Percentiles rank a stretch among this genome's conserved stretches.
phyloP scores from a whole-genome alignment of 2,888 invertebrate genomes.

The Octonoba sinensis region DNA sequence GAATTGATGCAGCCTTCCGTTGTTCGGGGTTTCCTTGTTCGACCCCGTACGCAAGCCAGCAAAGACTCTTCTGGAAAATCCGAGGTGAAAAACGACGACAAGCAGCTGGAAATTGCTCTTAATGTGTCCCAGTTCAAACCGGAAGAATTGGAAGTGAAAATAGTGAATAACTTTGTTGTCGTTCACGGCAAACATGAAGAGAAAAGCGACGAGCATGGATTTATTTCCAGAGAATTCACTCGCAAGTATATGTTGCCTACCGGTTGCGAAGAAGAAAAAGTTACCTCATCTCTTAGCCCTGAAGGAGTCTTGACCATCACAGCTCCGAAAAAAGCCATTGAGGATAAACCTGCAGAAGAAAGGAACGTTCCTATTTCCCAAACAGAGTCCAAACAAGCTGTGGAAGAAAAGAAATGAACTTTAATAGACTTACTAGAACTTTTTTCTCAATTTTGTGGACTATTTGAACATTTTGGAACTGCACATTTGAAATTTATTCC shows the following conservation, averaged over 20 bases:
- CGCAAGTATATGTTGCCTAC: slow-evolving; percentile 60
- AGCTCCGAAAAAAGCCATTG: slow-evolving; percentile 36
- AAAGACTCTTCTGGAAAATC: background rate
- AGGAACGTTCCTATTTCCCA: slow-evolving; percentile 4
- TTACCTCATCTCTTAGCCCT: slow-evolving; percentile 42
- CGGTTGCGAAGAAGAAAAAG: slow-evolving; percentile 37
- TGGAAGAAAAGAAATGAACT: too few species aligned
- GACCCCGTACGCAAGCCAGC: slow-evolving; percentile 4
- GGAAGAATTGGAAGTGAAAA: slow-evolving; percentile 53
- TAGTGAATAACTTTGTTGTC: slow-evolving; percentile 43
- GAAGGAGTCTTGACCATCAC: slow-evolving; percentile 44
- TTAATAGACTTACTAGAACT: too few species aligned
- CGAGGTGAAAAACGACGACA: slow-evolving; percentile 26
- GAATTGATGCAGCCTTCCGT: slow-evolving; percentile 19
- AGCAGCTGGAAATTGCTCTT: slow-evolving; percentile 26
- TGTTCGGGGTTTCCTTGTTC: background rate
- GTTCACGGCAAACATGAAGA: slow-evolving; percentile 64
- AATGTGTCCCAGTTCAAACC: slow-evolving; percentile 50
- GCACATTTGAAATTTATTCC: too few species aligned
- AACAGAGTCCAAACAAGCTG: too few species aligned
- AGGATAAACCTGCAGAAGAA: slow-evolving; percentile 7
- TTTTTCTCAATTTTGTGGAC: too few species aligned
- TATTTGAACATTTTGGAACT: too few species aligned
- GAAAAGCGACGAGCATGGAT: slow-evolving; percentile 51
- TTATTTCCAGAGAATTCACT: slow-evolving; percentile 51